phyloP scores from a whole-genome alignment of 2,797 vertebrate species.

The Malacoraja senta region DNA sequence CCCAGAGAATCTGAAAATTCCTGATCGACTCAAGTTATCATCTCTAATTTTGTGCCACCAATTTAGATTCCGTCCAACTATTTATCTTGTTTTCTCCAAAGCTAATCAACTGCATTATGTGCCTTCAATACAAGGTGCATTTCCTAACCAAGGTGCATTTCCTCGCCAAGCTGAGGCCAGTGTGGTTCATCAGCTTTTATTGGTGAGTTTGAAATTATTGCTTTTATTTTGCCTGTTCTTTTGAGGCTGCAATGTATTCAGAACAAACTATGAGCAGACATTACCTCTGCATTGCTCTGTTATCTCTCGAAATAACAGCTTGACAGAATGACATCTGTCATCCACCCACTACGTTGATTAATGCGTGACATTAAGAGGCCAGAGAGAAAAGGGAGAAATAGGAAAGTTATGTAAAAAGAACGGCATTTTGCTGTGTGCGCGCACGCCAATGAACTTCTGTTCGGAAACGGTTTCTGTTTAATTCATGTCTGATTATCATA shows the following conservation, averaged over 20 bases:
- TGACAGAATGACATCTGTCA: not conserved
- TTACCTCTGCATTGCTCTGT: not conserved
- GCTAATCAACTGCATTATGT: not conserved
- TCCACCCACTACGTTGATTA: not conserved
- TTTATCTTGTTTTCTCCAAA: not conserved
- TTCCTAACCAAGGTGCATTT: too few species aligned
- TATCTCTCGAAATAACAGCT: constrained; percentile 10
- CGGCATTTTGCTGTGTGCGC: not conserved
- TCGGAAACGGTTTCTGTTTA: not conserved
- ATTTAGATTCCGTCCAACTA: not conserved
- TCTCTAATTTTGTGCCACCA: not conserved
- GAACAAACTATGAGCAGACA: too few species aligned
- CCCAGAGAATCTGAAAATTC: not conserved
- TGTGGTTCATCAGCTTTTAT: not conserved
- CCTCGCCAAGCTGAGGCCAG: not conserved
- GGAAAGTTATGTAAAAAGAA: not conserved
- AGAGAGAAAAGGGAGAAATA: not conserved
- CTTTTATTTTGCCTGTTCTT: not conserved
- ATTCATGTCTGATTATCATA: constrained; percentile 8
- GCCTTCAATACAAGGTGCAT: not conserved
- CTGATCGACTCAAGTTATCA: not conserved
- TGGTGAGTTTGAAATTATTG: not conserved
- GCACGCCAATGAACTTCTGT: not conserved
- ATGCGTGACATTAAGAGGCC: not conserved
- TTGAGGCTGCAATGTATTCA: not conserved